These are phyloP conservation scores for Hapalemur alaotrensis DNA, from an alignment of 2,797 vertebrate genomes.

Conservation along the genomic window DNA sequence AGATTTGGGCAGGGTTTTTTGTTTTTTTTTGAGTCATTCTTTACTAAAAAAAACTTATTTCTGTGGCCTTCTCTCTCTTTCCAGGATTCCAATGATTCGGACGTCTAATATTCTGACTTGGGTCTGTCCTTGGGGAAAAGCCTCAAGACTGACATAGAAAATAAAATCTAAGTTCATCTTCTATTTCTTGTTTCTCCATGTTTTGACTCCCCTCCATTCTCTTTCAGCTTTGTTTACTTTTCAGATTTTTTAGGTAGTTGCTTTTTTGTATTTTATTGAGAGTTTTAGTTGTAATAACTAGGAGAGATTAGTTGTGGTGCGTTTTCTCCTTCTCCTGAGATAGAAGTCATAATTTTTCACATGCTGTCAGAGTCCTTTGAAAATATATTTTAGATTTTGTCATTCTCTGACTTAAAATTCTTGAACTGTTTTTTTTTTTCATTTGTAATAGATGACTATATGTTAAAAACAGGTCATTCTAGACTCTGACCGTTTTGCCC, in stretches of 20 bases:
- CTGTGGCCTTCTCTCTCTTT: no score
- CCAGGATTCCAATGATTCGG: no score
- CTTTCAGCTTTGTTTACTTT: not conserved
- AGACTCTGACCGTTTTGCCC: not conserved
- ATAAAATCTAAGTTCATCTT: not conserved
- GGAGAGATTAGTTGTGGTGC: not conserved
- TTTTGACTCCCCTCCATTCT: not conserved
- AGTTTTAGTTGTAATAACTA: not conserved
- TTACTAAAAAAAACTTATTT: no score
- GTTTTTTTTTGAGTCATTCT: no score
- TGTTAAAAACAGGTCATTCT: not conserved
- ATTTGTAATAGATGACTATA: not conserved
- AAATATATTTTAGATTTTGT: not conserved
- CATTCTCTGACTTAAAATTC: not conserved
- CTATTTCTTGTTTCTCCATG: not conserved
- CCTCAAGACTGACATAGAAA: not conserved
- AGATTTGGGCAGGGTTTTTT: not conserved
- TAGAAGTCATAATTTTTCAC: not conserved
- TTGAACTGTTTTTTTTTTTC: no score
- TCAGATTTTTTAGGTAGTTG: not conserved
- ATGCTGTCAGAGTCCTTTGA: not conserved
- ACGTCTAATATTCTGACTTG: fast-evolving
- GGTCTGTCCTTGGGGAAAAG: not conserved
- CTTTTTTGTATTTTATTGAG: not conserved
- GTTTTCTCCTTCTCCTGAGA: not conserved